Evolutionary conservation across 2,797 vertebrate genomes (phyloP).

Genomic region (Xenops minutus): DNA sequence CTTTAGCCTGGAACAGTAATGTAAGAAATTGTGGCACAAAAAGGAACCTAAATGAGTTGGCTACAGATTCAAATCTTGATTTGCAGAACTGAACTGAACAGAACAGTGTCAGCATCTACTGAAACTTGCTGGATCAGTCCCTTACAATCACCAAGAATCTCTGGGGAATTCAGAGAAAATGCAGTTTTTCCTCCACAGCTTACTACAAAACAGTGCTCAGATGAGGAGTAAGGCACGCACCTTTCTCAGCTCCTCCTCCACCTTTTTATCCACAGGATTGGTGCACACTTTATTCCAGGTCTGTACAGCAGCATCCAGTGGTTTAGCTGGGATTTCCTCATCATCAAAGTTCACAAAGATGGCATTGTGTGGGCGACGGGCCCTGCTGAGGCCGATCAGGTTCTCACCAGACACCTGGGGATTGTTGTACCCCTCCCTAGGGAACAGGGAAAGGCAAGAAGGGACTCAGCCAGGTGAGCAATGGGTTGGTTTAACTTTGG

Average conservation of each 20-base stretch:
- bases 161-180: neutral
- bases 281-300: constrained; percentile 87
- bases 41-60: neutral
- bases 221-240: neutral
- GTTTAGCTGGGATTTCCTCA: constrained; percentile 74
- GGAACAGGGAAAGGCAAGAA: neutral
- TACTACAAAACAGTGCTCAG: neutral
- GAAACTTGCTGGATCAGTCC: neutral
- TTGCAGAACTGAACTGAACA: neutral
- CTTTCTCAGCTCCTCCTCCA: constrained; percentile 54
- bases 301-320: constrained; percentile 81
- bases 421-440: constrained; percentile 80
- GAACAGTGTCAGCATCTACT: neutral
- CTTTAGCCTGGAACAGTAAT: neutral
- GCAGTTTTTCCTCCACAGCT: neutral
- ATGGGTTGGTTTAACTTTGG: neutral
- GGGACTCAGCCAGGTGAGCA: neutral
- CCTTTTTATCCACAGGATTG: constrained; percentile 67
- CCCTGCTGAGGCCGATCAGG: constrained; percentile 86
- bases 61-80: neutral
- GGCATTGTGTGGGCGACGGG: constrained; percentile 90
- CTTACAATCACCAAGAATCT: neutral
- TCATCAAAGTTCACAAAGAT: constrained; percentile 91
- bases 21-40: neutral
- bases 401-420: constrained; percentile 77